Percentiles rank a stretch among this genome's conserved stretches.
phyloP scores from a whole-genome alignment of 2,797 vertebrate genomes.

The Kryptopterus vitreolus region DNA sequence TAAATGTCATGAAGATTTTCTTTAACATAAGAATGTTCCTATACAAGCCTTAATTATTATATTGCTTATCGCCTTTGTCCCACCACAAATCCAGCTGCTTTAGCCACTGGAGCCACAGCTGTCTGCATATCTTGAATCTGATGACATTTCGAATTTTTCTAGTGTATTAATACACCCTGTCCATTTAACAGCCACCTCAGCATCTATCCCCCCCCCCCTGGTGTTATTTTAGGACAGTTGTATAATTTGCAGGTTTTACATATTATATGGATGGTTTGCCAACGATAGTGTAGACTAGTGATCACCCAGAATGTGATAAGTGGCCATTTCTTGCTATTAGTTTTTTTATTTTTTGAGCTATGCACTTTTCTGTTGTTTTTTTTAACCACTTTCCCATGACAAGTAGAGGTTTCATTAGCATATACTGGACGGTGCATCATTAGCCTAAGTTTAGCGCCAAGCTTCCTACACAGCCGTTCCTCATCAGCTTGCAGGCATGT shows the following conservation, averaged over 20 bases:
- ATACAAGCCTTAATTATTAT: not conserved
- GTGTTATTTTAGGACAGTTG: constrained; percentile 62
- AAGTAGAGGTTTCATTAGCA: constrained; percentile 46
- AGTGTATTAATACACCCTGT: constrained; percentile 68
- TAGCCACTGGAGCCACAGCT: constrained; percentile 51
- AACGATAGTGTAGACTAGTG: not conserved
- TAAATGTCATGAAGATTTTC: not conserved
- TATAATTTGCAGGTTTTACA: constrained; percentile 38
- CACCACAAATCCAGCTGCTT: constrained; percentile 45
- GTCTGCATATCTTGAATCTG: constrained; percentile 54
- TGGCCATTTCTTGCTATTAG: constrained; percentile 22
- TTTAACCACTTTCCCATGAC: constrained; percentile 15
- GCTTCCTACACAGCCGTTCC: constrained; percentile 52
- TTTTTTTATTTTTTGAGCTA: constrained; percentile 22
- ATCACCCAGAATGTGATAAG: constrained; percentile 1
- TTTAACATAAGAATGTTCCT: not conserved
- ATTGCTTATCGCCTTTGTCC: constrained; percentile 17
- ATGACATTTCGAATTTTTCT: constrained; percentile 69
- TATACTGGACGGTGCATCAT: constrained; percentile 40
- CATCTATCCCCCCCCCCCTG: constrained; percentile 62
- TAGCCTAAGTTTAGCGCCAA: constrained; percentile 54
- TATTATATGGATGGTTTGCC: constrained; percentile 16
- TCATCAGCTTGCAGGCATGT: constrained; percentile 47
- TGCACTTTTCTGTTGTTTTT: not conserved
- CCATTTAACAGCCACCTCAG: constrained; percentile 53